Evolutionary conservation across 2,797 vertebrate species (phyloP), one percentile per base, ranked within the genome.

Genomic region (Coreius guichenoti): DNA sequence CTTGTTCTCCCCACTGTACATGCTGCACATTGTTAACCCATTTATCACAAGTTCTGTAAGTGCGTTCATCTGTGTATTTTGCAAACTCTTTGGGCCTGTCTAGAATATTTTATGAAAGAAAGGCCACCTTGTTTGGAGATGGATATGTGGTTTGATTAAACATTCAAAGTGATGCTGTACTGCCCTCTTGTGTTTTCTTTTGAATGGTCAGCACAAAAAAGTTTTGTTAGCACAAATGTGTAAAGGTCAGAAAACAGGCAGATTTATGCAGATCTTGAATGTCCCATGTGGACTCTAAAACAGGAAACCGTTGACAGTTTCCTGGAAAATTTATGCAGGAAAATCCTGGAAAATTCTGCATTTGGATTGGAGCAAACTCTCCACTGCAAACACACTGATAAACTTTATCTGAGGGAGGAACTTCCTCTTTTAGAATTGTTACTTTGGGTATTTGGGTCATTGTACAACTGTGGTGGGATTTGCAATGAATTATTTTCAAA

Each of bases 361-460:
- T 67, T 74, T 89, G 92, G 90, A 91, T 84, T 83, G 80, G 88
- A 88, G 89, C 86, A 89, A 90, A 92, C 92, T 92, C 89, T 87
- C 88, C 33, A 43, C 79, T 85, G 67, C 33, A 17, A 77, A 81
- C 16, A 65, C 54, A 67, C 29, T 75, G 81, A 83, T 83, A 76
- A 83, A 83, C 58, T 63, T 83, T 76, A 76, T 83, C 81, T 74
- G 81, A 65, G 14, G 21, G 72, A 65, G 45, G 6, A 67, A 39
- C 31, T 67, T 83, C 43, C 72, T 49, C 45, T 29, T 49, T 47
- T 17, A 74, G 16, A 74, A 17, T 2, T 43, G 31, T 56, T 56
- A 51, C 65, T 69, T 7, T 14, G 23, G 33, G 13, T 56, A 26
- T 78, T 61, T 26, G 58, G 26, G 26, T 65, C 26, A 76, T 11